Conservation (phyloP, 2,888 invertebrate genomes). For the Leptopilina drosophilae region DNA sequence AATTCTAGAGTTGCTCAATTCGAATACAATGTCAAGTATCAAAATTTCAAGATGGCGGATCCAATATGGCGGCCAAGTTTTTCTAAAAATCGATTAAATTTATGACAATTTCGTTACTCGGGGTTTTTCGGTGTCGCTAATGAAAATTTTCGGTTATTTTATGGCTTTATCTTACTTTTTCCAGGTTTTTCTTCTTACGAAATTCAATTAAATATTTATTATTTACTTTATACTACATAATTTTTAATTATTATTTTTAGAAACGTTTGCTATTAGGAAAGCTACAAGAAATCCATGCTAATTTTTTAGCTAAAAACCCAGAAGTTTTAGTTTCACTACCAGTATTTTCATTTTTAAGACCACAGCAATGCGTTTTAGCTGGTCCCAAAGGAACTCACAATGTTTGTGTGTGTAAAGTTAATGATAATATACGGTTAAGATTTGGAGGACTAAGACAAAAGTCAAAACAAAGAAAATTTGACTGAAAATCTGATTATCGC, state of each 20-base stretch:
- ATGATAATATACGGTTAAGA: constrained; percentile 29
- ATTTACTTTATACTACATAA: no score
- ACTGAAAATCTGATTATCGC: background rate
- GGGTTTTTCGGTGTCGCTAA: no score
- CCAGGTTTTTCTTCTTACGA: no score
- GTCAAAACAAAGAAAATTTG: background rate
- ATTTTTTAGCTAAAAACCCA: constrained; percentile 28
- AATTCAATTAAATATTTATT: no score
- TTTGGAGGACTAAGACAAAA: constrained; percentile 26
- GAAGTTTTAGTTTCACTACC: constrained; percentile 25
- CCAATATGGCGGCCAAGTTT: no score
- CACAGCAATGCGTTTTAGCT: constrained; percentile 39
- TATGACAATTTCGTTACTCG: no score
- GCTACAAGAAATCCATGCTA: constrained; percentile 24
- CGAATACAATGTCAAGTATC: no score
- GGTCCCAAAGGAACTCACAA: constrained; percentile 19
- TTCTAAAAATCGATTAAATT: no score
- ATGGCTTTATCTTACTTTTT: no score
- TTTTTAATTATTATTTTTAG: constrained; percentile 1
- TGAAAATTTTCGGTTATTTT: no score
- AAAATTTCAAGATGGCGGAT: no score
- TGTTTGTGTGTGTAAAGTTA: constrained; percentile 28
- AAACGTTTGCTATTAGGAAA: constrained; percentile 33
- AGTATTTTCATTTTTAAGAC: constrained; percentile 39
- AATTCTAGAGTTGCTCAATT: no score